Base-by-base conservation (phyloP, 2,797 vertebrate species). In the Nothura maculosa region DNA sequence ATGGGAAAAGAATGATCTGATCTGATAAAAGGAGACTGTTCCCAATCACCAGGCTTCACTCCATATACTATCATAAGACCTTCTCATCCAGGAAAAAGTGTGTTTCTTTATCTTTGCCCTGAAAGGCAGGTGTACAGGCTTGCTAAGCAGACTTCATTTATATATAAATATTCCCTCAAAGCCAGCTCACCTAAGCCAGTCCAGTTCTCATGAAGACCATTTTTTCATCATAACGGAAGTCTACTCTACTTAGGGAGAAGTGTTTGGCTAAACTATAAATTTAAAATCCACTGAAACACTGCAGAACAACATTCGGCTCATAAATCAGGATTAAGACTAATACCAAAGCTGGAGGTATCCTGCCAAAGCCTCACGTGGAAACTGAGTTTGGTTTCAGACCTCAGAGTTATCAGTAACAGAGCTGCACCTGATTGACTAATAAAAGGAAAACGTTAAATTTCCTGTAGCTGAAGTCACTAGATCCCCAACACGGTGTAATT, bases 371-470 rank as follows among this genome's bases (percentile, higher is more conserved):
- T 50, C 68, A 57, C 66, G 50, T 73, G 89, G 90, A 92, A 96
- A 85, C 30, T 52, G 36, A 62, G 2, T 78, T 91, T 92, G 24
- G 81, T 34, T 87, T 92, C 66, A 66, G 45, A 13, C 48, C 90
- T 89, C 76, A 81, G 79, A 87, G 50, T 89, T 93, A 93, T 94
- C 94, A 92, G 82, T 25, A 85, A 79, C n/a, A 89, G 79, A 75
- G 47, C 76, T 73, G 63, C 73, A 95, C 73, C 90, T 89, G 79
- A 95, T 63, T 85, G 62, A 90, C 75, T 87, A 90, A 90, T 81
- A 81, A 90, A 94, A 92, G 55, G 64, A 96, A 96, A 96, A 96
- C 34, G 73, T 89, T 90, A 75, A 63, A 89, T 94, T 95, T 92
- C 90, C 92, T 94, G 66, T 89, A 89, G 82, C 34, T 15, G 66